Percentiles rank a stretch among this genome's conserved stretches.
Conservation (phyloP, 2,797 vertebrate species). For the Coranthus polyacanthus region DNA sequence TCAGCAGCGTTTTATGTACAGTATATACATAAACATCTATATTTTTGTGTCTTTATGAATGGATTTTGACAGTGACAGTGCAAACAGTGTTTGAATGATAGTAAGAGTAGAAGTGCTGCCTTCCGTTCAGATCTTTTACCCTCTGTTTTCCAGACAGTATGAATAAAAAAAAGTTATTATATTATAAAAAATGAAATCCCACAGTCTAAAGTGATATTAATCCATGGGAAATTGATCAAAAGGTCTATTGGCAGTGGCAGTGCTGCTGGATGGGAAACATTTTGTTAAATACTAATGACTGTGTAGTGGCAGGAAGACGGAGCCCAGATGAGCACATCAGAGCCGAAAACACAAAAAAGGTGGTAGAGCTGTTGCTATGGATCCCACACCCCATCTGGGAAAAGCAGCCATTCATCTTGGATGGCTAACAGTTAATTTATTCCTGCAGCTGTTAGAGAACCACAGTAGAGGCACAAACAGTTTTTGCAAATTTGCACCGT, state of each 20-base stretch:
- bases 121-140: background rate
- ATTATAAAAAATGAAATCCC: background rate
- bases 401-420: slow-evolving; percentile 55
- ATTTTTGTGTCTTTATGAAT: too few species aligned
- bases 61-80: too few species aligned
- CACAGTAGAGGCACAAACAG: slow-evolving; percentile 29
- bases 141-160: background rate
- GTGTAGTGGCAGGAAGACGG: background rate
- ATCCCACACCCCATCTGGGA: slow-evolving; percentile 59
- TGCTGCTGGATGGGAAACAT: background rate
- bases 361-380: slow-evolving; percentile 68
- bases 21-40: too few species aligned
- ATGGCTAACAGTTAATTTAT: slow-evolving; percentile 60
- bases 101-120: too few species aligned
- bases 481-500: slow-evolving; percentile 20
- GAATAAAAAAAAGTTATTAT: too few species aligned
- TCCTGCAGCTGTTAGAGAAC: slow-evolving; percentile 49
- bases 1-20: background rate
- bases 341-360: slow-evolving; percentile 37
- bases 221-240: background rate
- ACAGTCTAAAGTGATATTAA: background rate
- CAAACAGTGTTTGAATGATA: too few species aligned
- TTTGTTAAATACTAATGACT: slow-evolving; percentile 27
- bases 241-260: slow-evolving; percentile 4
- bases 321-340: slow-evolving; percentile 39